phyloP scores from a whole-genome alignment of 2,888 invertebrate species.

The Stenodema calcarata region DNA sequence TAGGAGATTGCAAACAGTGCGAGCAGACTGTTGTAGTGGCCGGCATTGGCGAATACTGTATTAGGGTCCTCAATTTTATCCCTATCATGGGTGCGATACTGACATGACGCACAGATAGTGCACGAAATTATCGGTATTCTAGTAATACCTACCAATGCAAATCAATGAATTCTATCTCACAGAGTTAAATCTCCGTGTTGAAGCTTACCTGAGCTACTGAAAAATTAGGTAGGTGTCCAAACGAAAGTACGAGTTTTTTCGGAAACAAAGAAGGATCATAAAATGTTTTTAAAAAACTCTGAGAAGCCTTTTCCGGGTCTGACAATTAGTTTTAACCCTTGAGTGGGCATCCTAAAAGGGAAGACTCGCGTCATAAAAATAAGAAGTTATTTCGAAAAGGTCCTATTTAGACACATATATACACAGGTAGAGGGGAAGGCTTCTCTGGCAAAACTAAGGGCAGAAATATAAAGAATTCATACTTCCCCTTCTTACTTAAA shows the following conservation, averaged over 20 bases:
- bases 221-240: not conserved
- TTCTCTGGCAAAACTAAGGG: not conserved
- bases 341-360: conserved; percentile 42
- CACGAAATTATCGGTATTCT: too few species aligned
- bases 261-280: not conserved
- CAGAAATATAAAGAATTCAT: conserved; percentile 40
- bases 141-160: too few species aligned
- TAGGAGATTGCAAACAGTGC: too few species aligned
- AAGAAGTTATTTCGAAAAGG: conserved; percentile 41
- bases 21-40: too few species aligned
- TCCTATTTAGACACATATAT: conserved; percentile 45
- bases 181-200: not conserved
- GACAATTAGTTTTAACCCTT: conserved; percentile 38
- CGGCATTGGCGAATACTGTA: too few species aligned
- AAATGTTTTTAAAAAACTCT: too few species aligned
- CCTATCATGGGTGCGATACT: too few species aligned
- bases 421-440: not conserved
- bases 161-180: too few species aligned
- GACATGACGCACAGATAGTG: too few species aligned
- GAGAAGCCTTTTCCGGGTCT: conserved; percentile 12
- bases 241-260: not conserved
- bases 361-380: conserved; percentile 41
- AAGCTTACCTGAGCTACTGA: not conserved
- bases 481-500: conserved; percentile 47
- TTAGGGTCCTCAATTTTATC: too few species aligned